phyloP scores from a whole-genome alignment of 2,888 invertebrate genomes.

The Synanthedon vespiformis region DNA sequence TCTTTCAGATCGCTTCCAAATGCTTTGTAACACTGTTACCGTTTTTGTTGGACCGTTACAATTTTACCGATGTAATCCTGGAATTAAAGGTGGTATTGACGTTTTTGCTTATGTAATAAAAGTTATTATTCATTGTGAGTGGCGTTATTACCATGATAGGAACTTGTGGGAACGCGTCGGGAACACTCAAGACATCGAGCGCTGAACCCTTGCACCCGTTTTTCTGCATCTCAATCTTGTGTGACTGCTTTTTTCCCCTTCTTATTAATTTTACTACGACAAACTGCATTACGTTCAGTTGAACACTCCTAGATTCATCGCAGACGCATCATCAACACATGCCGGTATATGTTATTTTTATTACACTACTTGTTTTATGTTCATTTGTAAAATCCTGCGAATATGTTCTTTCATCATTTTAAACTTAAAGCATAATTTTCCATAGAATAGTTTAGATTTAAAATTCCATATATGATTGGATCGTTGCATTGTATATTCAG shows the following conservation, averaged over 20 bases:
- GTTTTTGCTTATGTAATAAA: slow-evolving; percentile 16
- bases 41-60: slow-evolving; percentile 3
- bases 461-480: too few species aligned
- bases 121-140: slow-evolving; percentile 41
- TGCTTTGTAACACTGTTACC: slow-evolving; percentile 1
- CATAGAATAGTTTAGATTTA: too few species aligned
- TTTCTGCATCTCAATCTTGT: slow-evolving; percentile 35
- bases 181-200: slow-evolving; percentile 28
- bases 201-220: slow-evolving; percentile 51
- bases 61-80: slow-evolving; percentile 5
- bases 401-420: too few species aligned
- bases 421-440: too few species aligned
- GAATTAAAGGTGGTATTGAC: slow-evolving; percentile 7
- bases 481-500: too few species aligned
- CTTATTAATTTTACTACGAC: slow-evolving; percentile 31
- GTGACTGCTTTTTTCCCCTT: slow-evolving; percentile 30
- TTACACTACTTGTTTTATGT: too few species aligned
- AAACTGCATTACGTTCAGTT: background rate
- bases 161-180: slow-evolving; percentile 41
- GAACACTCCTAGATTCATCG: background rate
- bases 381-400: too few species aligned
- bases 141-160: slow-evolving; percentile 33
- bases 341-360: too few species aligned
- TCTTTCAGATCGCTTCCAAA: background rate
- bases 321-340: too few species aligned